Evolutionary conservation across 2,797 vertebrate genomes (phyloP), one percentile per base, ranked within the genome.

Genomic region (Austrolebias charrua): DNA sequence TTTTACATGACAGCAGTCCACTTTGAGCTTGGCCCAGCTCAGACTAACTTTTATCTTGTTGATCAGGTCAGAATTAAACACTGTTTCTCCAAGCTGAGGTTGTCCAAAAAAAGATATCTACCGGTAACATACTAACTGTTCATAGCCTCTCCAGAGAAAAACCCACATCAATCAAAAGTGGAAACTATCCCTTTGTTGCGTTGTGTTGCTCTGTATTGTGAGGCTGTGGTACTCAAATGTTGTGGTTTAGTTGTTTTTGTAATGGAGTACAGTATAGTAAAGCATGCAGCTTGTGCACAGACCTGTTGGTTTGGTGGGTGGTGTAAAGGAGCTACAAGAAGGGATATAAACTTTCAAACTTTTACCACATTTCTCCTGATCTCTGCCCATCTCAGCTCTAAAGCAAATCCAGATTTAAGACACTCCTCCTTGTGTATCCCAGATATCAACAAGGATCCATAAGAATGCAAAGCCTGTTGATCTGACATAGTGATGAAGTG

Each of bases 401-500:
- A 60, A 63, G 43, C 15, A 20, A 60, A 44, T 49, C 33, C n/a
- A 52, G 19, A 14, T 60, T 69, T 66, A 54, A 57, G 67, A 54
- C 13, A 51, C 60, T 61, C 38, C 44, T 59, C 63, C 8, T 24
- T 35, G 35, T 46, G 18, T 20, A 24, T 55, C 38, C 28, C 18
- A 56, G n/a, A 76, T 70, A 69, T 43, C 18, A 55, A 77, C 55
- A 63, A 47, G 29, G 0, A 43, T 47, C 35, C 19, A 4, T 20
- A 65, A 65, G 74, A 76, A 82, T 76, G 71, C 59, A 29, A 38
- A 1, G 45, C 24, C 29, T 51, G 57, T 29, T 66, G 61, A 54
- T 56, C 73, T 59, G 66, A 67, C 64, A 67, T 72, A 42, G 66
- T 62, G 70, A 75, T 78, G 47, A 79, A 79, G 16, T 55, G 57